Percentiles rank a stretch among this genome's conserved stretches.
Evolutionary conservation across 2,797 vertebrate genomes (phyloP).

Genomic region (Limosa lapponica): DNA sequence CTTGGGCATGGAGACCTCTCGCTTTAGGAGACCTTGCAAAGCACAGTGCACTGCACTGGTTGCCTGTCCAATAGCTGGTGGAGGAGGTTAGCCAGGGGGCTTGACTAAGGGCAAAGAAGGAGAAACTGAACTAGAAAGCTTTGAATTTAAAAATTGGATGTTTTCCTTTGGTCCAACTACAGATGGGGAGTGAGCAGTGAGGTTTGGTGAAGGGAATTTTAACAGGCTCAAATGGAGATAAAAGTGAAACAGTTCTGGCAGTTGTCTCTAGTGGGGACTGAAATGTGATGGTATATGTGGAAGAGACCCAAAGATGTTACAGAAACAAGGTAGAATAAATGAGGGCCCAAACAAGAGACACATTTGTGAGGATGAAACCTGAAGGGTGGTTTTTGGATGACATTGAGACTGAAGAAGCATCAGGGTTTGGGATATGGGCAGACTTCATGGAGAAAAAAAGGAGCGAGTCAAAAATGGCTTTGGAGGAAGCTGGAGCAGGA

Average conservation of each 20-base stretch:
- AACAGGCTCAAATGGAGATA: neutral
- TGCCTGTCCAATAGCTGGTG: neutral
- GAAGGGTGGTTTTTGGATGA: neutral
- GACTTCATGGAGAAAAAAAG: neutral
- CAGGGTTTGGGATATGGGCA: neutral
- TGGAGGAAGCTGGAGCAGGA: neutral
- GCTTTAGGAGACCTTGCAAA: neutral
- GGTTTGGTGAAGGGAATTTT: neutral
- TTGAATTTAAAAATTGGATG: neutral
- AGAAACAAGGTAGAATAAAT: neutral
- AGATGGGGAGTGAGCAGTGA: neutral
- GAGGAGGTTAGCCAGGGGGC: neutral
- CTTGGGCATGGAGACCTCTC: neutral
- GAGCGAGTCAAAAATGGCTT: neutral
- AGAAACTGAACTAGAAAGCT: neutral
- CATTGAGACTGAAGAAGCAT: neutral
- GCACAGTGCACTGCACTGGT: neutral
- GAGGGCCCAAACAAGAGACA: neutral
- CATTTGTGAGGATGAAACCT: neutral
- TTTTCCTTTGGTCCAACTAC: neutral
- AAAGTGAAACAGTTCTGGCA: neutral
- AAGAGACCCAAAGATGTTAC: neutral
- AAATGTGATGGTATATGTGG: neutral
- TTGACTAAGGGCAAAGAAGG: neutral
- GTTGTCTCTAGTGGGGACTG: neutral